Evolutionary conservation across 2,888 invertebrate genomes (phyloP).

Genomic region (Archips xylosteana): DNA sequence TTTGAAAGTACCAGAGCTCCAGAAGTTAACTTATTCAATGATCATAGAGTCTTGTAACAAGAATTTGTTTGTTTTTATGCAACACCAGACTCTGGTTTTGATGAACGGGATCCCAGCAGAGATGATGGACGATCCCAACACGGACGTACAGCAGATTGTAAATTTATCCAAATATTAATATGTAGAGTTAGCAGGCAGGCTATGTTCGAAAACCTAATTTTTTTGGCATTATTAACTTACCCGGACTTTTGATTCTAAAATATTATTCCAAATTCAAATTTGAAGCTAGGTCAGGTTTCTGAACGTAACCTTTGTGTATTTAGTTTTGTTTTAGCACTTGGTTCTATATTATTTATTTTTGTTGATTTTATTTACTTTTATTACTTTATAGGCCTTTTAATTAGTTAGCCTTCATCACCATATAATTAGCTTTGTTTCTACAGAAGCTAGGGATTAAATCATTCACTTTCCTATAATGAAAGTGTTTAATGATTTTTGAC

Average conservation of each 20-base stretch:
- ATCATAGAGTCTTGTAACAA: conserved; percentile 26
- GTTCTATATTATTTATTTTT: conserved; percentile 47
- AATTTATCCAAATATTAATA: conserved; percentile 70
- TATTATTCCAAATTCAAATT: conserved; percentile 48
- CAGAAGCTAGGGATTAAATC: neutral
- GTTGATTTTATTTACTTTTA: conserved; percentile 48
- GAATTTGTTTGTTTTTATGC: conserved; percentile 71
- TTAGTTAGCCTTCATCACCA: conserved; percentile 27
- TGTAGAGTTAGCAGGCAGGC: conserved; percentile 78
- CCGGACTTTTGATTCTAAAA: conserved; percentile 24
- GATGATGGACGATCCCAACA: conserved; percentile 71
- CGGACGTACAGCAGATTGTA: conserved; percentile 67
- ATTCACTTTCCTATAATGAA: neutral
- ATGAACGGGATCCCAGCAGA: conserved; percentile 81
- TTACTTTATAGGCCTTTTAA: conserved; percentile 41
- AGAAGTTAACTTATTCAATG: neutral
- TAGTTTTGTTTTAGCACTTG: conserved; percentile 47
- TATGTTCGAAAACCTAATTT: conserved; percentile 82
- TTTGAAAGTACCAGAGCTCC: neutral
- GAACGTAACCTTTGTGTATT: conserved; percentile 75
- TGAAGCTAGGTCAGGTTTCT: conserved; percentile 74
- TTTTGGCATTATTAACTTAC: conserved; percentile 46
- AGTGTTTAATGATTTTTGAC: neutral
- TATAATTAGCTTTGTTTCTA: conserved; percentile 39
- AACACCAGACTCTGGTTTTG: conserved; percentile 78